These are phyloP conservation scores for Piprites chloris DNA, from an alignment of 2,113 vertebrate genomes.

Conservation along the genomic window DNA sequence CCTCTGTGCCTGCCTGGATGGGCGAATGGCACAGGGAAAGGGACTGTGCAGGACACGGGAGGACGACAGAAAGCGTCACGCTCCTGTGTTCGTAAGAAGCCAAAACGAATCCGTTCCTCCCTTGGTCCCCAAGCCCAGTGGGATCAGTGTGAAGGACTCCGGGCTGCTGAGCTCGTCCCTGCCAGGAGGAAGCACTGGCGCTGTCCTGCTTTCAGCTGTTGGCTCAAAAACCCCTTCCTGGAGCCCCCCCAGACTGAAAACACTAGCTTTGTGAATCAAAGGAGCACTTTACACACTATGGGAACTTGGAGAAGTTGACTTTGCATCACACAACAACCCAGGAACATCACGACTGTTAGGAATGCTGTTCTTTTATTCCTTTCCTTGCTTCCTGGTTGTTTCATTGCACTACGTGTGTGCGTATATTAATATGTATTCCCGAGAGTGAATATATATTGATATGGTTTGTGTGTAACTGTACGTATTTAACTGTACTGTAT, in stretches of 20 bases:
- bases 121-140: not conserved
- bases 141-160: not conserved
- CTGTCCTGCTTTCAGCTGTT: constrained; percentile 13
- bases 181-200: not conserved
- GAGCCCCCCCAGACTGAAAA: constrained; percentile 14
- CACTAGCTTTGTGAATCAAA: constrained; percentile 75
- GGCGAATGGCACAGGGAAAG: not conserved
- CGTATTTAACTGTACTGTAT: constrained; percentile 65
- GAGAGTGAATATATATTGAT: constrained; percentile 34
- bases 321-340: constrained; percentile 14
- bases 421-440: constrained; percentile 45
- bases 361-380: constrained; percentile 44
- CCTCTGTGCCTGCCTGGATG: not conserved
- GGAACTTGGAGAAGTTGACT: constrained; percentile 36
- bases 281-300: constrained; percentile 76
- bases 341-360: constrained; percentile 44
- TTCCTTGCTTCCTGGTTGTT: constrained; percentile 55
- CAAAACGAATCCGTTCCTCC: not conserved
- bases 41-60: not conserved
- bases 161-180: not conserved
- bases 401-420: constrained; percentile 56
- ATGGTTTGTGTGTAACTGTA: constrained; percentile 58
- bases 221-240: not conserved
- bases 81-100: not conserved
- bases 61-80: fast-evolving